Evolutionary conservation across 2,797 vertebrate genomes (phyloP).

Genomic region (Psittacula derbiana): DNA sequence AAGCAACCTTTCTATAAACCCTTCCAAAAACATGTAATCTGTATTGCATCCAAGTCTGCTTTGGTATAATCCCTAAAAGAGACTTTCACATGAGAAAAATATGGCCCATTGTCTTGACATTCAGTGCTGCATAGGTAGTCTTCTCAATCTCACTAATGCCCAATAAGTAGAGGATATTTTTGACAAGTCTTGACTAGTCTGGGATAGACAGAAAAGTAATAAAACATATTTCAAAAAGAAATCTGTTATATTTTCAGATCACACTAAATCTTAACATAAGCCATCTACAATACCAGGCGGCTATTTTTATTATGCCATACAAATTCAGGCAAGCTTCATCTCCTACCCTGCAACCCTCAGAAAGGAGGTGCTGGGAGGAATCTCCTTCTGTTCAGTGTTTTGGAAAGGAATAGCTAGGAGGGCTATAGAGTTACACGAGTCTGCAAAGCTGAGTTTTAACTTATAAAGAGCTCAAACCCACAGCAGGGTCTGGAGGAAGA

Average conservation of each 20-base stretch:
- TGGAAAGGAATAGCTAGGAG: neutral
- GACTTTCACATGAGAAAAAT: conserved; percentile 6
- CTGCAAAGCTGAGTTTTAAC: neutral
- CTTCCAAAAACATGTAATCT: conserved; percentile 14
- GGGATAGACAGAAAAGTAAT: conserved; percentile 40
- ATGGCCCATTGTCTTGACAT: neutral
- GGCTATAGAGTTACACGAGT: neutral
- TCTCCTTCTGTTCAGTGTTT: neutral
- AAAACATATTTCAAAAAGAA: conserved; percentile 43
- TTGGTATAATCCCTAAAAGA: conserved; percentile 16
- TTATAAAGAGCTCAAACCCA: neutral
- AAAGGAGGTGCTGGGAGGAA: neutral
- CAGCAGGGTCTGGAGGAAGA: neutral
- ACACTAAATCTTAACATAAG: conserved; percentile 41
- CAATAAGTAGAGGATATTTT: conserved; percentile 50
- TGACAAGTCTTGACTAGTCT: conserved; percentile 40
- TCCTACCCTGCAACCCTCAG: neutral
- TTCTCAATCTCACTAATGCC: conserved; percentile 47
- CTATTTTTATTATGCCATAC: neutral
- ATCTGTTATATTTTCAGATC: conserved; percentile 45
- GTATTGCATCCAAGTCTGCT: conserved; percentile 21
- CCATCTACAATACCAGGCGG: neutral
- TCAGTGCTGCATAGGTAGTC: neutral
- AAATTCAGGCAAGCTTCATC: neutral
- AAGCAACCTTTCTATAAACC: conserved; percentile 16